Base-by-base conservation (phyloP, 1,140 invertebrate genomes). In the Drosophila bipectinata region DNA sequence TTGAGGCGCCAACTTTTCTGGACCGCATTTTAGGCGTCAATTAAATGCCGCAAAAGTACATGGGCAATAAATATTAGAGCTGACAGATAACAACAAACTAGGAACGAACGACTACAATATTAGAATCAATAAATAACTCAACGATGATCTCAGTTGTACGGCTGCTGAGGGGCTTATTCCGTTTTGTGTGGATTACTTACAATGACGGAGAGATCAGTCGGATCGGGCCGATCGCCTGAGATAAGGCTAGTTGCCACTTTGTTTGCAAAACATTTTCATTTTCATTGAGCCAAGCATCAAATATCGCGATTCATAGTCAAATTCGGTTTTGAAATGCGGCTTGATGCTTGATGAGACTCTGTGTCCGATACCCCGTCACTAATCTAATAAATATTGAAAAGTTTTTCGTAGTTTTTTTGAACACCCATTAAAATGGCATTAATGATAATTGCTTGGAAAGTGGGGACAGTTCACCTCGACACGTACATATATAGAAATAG, bases 21-120 rank as follows among this genome's bases (percentile, higher is more conserved):
- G 63, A 83, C 79, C 80, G 69, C 80, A 84, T 76, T 83, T 83
- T 68, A 84, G 80, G 71, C 79, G 79, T 83, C 71, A 84, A 76
- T 83, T 84, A 84, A 71, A 79, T 54, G 74, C 63, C 73, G 73
- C 79, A 78, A 56, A 71, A 53, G 30, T 63, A 49, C 74, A 72
- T 52, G 63, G 28, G 44, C 59, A 61, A 82, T 69, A 82, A 74
- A 82, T 82, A 82, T 64, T 55, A 30, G 10, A 47, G 55, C 58
- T 63, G 78, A 67, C 78, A 72, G 57, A 45, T 44, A 54, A 14
- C 15, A 54, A 28, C 26, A 28, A 28, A 28, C 26, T 28, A 28
- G 45, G 45, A 15, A 48, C 32, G 7, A 47, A 15, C n/a, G 28
- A 48, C 24, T n/a, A 67, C 45, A 39, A 66, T 57, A 66, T 44